These are phyloP conservation scores for Xestia ashworthii DNA, from an alignment of 2,888 invertebrate genomes.

Conservation along the genomic window DNA sequence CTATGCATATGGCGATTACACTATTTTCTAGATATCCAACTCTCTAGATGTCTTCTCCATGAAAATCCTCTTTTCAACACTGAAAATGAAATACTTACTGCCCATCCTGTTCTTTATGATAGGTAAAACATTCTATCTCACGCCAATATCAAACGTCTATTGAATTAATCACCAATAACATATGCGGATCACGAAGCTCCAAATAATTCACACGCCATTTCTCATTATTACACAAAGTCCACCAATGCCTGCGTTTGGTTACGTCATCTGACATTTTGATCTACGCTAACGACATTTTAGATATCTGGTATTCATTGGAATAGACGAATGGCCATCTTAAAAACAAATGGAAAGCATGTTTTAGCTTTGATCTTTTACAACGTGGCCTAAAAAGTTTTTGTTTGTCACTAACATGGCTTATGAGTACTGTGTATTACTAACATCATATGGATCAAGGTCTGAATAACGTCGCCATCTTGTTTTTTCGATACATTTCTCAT, in stretches of 20 bases:
- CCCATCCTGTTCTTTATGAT: not conserved
- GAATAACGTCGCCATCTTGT: not conserved
- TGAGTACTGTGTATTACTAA: too few species aligned
- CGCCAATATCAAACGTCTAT: slow-evolving; percentile 2
- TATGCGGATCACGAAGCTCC: slow-evolving; percentile 49
- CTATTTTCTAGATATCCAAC: not conserved
- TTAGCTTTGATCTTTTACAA: not conserved
- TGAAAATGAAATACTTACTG: not conserved
- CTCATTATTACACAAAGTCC: slow-evolving; percentile 60
- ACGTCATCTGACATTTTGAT: slow-evolving; percentile 54
- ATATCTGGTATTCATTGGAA: slow-evolving; percentile 14
- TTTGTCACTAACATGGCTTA: too few species aligned
- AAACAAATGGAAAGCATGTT: not conserved
- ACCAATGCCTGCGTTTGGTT: slow-evolving; percentile 37
- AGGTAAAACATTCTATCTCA: not conserved
- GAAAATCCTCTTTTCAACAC: not conserved
- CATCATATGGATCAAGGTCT: not conserved
- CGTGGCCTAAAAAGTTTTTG: too few species aligned
- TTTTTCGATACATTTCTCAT: not conserved
- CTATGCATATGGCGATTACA: not conserved
- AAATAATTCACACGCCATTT: slow-evolving; percentile 55
- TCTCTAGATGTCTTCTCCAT: too few species aligned
- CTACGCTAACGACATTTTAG: slow-evolving; percentile 6
- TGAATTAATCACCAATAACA: slow-evolving; percentile 45
- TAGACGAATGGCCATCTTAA: not conserved